These are phyloP conservation scores for Heterodera schachtii DNA, from an alignment of 1,140 invertebrate genomes.

Conservation along the genomic window DNA sequence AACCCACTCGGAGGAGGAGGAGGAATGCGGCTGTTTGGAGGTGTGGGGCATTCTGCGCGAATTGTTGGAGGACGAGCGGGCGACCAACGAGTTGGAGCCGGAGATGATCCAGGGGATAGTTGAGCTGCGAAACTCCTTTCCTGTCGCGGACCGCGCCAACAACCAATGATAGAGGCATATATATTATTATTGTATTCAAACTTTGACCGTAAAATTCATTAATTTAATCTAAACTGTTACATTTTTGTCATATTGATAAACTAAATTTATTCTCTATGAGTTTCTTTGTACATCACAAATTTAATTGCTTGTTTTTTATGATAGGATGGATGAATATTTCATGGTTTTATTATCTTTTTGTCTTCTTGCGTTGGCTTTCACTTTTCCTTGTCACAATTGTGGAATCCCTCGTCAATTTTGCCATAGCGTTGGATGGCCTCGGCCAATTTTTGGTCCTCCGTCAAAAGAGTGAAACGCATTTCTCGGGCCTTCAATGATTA, in stretches of 20 bases:
- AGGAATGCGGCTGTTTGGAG: not conserved
- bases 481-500: slow-evolving; percentile 1
- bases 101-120: not conserved
- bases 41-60: not conserved
- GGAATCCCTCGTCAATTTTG: slow-evolving; percentile 31
- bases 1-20: not conserved
- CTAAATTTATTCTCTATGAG: no score
- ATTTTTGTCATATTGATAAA: no score
- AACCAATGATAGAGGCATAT: no score
- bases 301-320: no score
- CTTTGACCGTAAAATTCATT: no score
- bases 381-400: slow-evolving; percentile 12
- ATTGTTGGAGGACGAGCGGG: not conserved
- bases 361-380: no score
- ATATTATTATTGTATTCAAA: no score
- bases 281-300: no score
- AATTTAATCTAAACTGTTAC: no score
- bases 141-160: not conserved
- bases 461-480: slow-evolving; percentile 37
- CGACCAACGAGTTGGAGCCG: not conserved
- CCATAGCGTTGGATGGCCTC: slow-evolving; percentile 27
- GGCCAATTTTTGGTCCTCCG: slow-evolving; percentile 20
- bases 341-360: no score
- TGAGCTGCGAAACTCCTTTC: not conserved
- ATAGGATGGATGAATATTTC: no score